phyloP scores from a whole-genome alignment of 37 sponge, comb jelly and placozoan species.

The Haliclona indistincta region DNA sequence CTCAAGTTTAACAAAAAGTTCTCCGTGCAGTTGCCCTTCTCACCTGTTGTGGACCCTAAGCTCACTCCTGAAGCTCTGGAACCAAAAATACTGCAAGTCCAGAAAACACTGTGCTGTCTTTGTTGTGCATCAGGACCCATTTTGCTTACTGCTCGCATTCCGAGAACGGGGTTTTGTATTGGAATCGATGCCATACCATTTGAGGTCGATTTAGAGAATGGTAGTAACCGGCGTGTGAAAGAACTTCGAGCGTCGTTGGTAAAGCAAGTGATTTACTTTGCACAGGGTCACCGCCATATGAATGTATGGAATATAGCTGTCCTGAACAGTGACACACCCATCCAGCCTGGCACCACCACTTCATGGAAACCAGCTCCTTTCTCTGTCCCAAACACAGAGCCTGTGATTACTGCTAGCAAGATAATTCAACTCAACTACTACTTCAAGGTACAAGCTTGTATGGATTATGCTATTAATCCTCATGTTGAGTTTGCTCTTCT shows the following conservation, averaged over 20 bases:
- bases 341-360: not conserved
- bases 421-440: slow-evolving; percentile 34
- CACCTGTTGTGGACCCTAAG: slow-evolving; percentile 40
- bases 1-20: slow-evolving; percentile 51
- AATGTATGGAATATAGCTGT: no score
- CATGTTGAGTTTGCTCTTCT: slow-evolving; percentile 18
- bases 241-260: slow-evolving; percentile 25
- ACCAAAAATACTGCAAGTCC: slow-evolving; percentile 15
- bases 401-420: slow-evolving; percentile 7
- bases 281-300: no score
- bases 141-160: slow-evolving; percentile 25
- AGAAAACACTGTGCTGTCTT: slow-evolving; percentile 67
- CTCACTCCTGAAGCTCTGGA: slow-evolving; percentile 23
- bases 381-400: slow-evolving; percentile 22
- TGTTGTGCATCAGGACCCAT: slow-evolving; percentile 77
- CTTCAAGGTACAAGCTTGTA: slow-evolving; percentile 7
- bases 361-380: slow-evolving; percentile 15
- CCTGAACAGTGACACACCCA: slow-evolving; percentile 1
- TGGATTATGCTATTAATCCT: slow-evolving; percentile 36
- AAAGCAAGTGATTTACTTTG: slow-evolving; percentile 24
- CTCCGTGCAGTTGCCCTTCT: slow-evolving; percentile 22
- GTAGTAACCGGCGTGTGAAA: slow-evolving; percentile 24
- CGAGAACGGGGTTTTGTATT: slow-evolving; percentile 63
- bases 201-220: slow-evolving; percentile 38
- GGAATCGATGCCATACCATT: slow-evolving; percentile 41